Base-by-base conservation (phyloP, 2,113 vertebrate genomes). In the Leucopternis melanops region DNA sequence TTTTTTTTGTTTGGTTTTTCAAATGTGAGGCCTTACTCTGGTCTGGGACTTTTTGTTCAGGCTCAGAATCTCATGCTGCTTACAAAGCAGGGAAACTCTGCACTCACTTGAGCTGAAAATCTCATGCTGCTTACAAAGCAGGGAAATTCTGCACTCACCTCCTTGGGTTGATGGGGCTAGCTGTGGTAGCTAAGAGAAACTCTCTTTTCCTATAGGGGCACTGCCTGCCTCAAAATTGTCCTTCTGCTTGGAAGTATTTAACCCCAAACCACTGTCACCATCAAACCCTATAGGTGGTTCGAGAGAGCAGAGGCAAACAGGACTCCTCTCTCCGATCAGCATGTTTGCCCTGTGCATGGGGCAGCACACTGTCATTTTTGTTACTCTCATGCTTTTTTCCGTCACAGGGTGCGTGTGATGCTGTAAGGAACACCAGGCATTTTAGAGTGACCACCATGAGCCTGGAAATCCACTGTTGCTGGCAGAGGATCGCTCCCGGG, bases 381-480 rank as follows among this genome's bases (percentile, higher is more conserved):
- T 52, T 34, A 6, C 45, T 38, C 22, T 63, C 20, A 0, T 26
- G 27, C 5, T 71, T 65, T 47, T 83, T 54, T 52, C 44, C 14
- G 1, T 62, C 16, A 0, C 34, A n/a, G 34, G 44, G 22, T 9
- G 20, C 0, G 2, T n/a, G 38, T 22, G 58, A 11, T 19, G 36
- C 58, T 12, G 0, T 8, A 7, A 34, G 62, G 84, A 47, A 11
- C 58, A 31, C 27, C 27, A 1, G 5, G 21, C 8, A 2, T 23
- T 72, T 58, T 4, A 19, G 42, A 5, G 52, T 26, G 38, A 59
- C 52, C 38, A 14, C 36, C 0, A 0, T 0, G 13, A 58, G 58
- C 36, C 58, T 14, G 44, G 73, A 14, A 25, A 50, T 44, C 36
- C 44, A 1, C 38, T 6, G 32, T 36, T 78, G 57, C 55, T 12